phyloP scores from a whole-genome alignment of 2,113 vertebrate species.

The Pseudopipra pipra region DNA sequence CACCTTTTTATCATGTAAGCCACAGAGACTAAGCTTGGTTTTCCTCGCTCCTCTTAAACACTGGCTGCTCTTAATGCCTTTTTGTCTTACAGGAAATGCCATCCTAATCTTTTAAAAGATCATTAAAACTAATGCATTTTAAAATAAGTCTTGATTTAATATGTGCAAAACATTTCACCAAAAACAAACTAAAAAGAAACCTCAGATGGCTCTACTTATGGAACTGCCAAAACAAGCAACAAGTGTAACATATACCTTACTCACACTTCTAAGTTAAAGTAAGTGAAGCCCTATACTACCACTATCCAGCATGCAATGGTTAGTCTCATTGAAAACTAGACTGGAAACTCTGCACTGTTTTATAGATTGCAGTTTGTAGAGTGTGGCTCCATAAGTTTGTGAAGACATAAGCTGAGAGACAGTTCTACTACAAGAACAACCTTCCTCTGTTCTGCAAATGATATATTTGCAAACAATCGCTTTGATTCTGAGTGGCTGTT shows the following conservation, averaged over 20 bases:
- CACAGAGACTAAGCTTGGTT: not conserved
- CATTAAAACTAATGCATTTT: not conserved
- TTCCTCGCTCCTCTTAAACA: not conserved
- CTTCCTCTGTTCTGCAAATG: not conserved
- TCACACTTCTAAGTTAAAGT: not conserved
- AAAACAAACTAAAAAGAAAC: not conserved
- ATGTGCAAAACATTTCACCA: not conserved
- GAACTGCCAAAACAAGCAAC: not conserved
- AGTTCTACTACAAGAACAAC: not conserved
- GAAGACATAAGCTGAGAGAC: not conserved
- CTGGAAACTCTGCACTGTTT: not conserved
- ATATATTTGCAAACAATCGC: not conserved
- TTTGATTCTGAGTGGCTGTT: not conserved
- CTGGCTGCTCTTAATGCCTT: not conserved
- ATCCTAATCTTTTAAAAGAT: not conserved
- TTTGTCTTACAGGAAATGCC: not conserved
- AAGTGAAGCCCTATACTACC: not conserved
- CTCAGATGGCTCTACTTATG: not conserved
- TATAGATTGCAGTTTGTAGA: not conserved
- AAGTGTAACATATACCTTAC: not conserved
- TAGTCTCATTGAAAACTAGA: not conserved
- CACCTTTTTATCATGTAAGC: not conserved
- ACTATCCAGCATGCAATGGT: not conserved
- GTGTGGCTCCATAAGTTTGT: accelerated
- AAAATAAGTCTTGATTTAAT: not conserved